phyloP scores from a whole-genome alignment of 2,797 vertebrate genomes.

The Nannoperca australis region DNA sequence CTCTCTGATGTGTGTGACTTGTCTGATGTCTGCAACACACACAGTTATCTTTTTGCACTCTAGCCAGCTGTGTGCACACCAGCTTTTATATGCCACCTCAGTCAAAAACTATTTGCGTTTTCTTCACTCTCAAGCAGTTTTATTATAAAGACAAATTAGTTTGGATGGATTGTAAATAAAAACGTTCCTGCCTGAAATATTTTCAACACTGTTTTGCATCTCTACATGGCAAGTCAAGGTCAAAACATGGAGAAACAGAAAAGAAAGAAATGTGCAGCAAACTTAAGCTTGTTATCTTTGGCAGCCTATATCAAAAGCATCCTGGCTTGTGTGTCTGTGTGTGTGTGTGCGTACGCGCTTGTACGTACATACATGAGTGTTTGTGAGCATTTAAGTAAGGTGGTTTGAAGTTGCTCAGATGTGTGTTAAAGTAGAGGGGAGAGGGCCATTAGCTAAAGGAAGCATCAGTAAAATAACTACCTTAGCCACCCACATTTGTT shows the following conservation, averaged over 20 bases:
- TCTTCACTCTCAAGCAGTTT: neutral
- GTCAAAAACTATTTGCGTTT: neutral
- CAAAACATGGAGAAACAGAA: neutral
- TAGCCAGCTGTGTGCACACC: neutral
- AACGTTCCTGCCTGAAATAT: neutral
- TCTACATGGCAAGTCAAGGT: neutral
- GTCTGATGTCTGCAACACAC: neutral
- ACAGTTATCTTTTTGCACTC: constrained; percentile 12
- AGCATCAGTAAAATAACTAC: constrained; percentile 47
- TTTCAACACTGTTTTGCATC: neutral
- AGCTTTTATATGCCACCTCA: constrained; percentile 9
- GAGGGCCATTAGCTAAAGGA: constrained; percentile 29
- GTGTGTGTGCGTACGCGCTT: neutral
- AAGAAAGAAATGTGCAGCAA: neutral
- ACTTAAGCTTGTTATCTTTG: constrained; percentile 15
- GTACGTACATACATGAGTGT: neutral
- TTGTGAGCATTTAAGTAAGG: neutral
- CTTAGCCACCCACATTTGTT: constrained; percentile 35
- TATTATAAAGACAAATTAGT: neutral
- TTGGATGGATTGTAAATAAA: neutral
- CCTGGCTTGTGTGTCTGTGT: neutral
- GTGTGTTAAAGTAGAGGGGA: constrained; percentile 36
- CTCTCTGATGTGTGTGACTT: constrained; percentile 27
- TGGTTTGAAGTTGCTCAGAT: constrained; percentile 19
- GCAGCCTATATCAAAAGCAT: constrained; percentile 6